Percentiles rank a stretch among this genome's conserved stretches.
Evolutionary conservation across 2,797 vertebrate species (phyloP).

Genomic region (Rhabdophis nuchalis): DNA sequence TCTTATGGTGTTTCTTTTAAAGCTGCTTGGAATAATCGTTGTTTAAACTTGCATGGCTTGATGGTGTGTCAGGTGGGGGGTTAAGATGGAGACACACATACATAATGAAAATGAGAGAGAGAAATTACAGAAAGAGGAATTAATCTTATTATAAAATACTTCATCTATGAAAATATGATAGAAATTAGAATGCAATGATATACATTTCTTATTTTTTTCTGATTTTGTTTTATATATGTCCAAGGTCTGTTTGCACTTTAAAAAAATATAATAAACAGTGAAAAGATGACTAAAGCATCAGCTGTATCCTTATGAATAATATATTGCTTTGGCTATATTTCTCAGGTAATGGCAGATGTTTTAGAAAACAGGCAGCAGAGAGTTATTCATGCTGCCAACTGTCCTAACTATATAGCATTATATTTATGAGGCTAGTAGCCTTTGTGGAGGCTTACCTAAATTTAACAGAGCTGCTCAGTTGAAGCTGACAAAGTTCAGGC

Average conservation of each 20-base stretch:
- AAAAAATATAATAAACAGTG: background rate
- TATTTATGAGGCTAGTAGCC: conserved; percentile 43
- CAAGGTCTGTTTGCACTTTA: background rate
- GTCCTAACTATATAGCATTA: conserved; percentile 34
- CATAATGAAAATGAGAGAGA: background rate
- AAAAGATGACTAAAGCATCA: background rate
- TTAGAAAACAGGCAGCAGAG: conserved; percentile 20
- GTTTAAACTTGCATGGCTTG: background rate
- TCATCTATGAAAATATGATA: background rate
- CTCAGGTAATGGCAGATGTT: conserved; percentile 33
- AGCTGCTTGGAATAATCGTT: background rate
- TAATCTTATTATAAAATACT: background rate
- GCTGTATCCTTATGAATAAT: conserved; percentile 11
- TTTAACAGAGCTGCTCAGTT: conserved; percentile 52
- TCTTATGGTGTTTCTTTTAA: background rate
- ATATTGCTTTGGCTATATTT: background rate
- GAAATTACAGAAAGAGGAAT: background rate
- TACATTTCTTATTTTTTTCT: background rate
- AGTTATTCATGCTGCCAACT: conserved; percentile 18
- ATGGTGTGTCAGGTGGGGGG: background rate
- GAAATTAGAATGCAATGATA: background rate
- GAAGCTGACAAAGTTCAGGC: conserved; percentile 45
- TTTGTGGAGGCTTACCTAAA: conserved; percentile 45
- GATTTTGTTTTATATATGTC: background rate
- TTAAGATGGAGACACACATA: background rate